phyloP scores from a whole-genome alignment of 2,888 invertebrate species.

The Metellina segmentata region DNA sequence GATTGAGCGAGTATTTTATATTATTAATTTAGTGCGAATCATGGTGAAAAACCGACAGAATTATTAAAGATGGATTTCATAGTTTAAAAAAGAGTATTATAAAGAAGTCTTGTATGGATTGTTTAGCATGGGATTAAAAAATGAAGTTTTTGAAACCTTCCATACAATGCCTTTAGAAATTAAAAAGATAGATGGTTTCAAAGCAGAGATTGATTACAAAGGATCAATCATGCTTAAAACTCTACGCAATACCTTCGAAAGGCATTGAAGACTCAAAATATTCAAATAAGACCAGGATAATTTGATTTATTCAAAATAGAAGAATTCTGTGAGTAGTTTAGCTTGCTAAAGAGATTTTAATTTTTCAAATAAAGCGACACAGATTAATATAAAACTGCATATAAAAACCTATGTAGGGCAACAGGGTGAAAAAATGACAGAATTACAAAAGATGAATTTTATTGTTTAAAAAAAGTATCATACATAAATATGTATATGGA shows the following conservation, averaged over 20 bases:
- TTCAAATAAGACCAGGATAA: too few relatives aligned
- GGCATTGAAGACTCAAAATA: too few relatives aligned
- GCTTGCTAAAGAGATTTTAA: too few relatives aligned
- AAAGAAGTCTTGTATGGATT: slow-evolving; percentile 2
- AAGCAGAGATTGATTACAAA: background rate
- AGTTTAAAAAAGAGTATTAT: background rate
- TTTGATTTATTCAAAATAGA: too few relatives aligned
- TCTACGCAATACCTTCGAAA: too few relatives aligned
- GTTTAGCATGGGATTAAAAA: background rate
- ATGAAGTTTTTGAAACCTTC: background rate
- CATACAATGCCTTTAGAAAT: background rate
- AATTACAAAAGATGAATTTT: background rate
- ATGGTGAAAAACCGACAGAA: background rate
- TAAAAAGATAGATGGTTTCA: background rate
- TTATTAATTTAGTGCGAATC: slow-evolving; percentile 11
- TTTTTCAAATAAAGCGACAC: too few relatives aligned
- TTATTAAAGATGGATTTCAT: background rate
- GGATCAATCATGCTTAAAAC: background rate
- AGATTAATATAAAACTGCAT: too few relatives aligned
- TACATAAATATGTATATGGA: background rate
- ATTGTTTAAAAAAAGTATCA: background rate
- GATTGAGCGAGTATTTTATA: background rate
- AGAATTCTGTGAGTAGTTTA: too few relatives aligned
- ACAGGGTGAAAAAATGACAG: background rate
- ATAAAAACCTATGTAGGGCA: background rate